Evolutionary conservation across 2,888 invertebrate genomes (phyloP), one percentile per base, ranked within the genome.

Genomic region (Cheilosia grossa): DNA sequence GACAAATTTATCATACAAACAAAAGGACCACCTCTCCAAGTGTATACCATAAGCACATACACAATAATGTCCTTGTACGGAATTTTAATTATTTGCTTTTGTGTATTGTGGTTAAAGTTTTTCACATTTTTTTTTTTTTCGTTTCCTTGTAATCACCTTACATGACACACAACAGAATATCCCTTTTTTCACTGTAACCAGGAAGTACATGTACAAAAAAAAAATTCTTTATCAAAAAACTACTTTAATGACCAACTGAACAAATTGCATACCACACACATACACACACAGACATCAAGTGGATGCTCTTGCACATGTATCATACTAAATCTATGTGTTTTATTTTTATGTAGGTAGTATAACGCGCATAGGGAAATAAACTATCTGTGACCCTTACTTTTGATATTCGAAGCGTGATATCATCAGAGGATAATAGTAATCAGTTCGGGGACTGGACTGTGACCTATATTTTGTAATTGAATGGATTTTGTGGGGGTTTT

Each of bases 81-180:
- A 61, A 59, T 82, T 78, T 78, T 78, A 73, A 82, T 82, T 82
- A 82, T 82, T 82, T 73, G 58, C 73, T 74, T 73, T 63, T 56
- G 30, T 77, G 58, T 66, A 59, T 59, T 61, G 64, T 72, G 75
- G 59, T 70, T 73, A 24, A 30, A 30, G 24, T 27, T 44, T 0
- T 64, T 51, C 40, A 47, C 6, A 53, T 63, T 63, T 66, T 67
- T n/a, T 2, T 40, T 66, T n/a, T 2, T 40, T 72, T n/a, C 27
- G 21, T 54, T 17, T 17, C 30, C 17, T 3, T 61, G 15, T 58
- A 19, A 70, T 51, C 13, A 51, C 63, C 54, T 40, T 44, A 53
- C 24, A 33, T 69, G 47, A 63, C 44, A 49, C 54, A 63, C 63
- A 27, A 17, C 42, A 63, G 21, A 30, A 40, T 19, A 24, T 66